Conservation (phyloP, 2,888 invertebrate genomes). For the Axea sp. region DNA sequence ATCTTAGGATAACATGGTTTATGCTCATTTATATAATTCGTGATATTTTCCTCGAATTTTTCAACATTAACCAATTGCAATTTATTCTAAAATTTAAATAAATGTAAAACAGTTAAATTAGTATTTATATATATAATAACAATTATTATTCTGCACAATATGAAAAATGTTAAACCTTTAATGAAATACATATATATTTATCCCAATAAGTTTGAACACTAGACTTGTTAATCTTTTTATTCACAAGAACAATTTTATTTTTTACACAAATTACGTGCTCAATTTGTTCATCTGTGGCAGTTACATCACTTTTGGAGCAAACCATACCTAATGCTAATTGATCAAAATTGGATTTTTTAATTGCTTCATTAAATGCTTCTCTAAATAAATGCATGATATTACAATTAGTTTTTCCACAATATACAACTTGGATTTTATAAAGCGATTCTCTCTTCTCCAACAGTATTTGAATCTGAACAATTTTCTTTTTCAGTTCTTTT, state of each 20-base stretch:
- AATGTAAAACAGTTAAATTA: too few relatives aligned
- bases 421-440: conserved; percentile 31
- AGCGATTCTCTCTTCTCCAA: conserved; percentile 10
- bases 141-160: background rate
- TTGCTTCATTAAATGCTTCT: conserved; percentile 13
- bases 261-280: conserved; percentile 6
- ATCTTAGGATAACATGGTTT: conserved; percentile 53
- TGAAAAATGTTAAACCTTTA: conserved; percentile 17
- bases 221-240: conserved; percentile 17
- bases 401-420: conserved; percentile 26
- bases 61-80: conserved; percentile 41
- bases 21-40: conserved; percentile 59
- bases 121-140: conserved; percentile 21
- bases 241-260: conserved; percentile 7
- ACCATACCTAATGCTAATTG: conserved; percentile 6
- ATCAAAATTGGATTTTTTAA: conserved; percentile 1
- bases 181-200: conserved; percentile 19
- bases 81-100: conserved; percentile 64
- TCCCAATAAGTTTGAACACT: conserved; percentile 31
- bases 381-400: conserved; percentile 12
- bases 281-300: conserved; percentile 4
- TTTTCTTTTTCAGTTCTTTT: conserved; percentile 4
- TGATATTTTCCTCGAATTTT: conserved; percentile 58
- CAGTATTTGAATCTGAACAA: conserved; percentile 39
- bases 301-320: conserved; percentile 22